Percentiles rank a stretch among this genome's conserved stretches.
Evolutionary conservation across 1,140 invertebrate species (phyloP).

Genomic region (Meteorus sp.): DNA sequence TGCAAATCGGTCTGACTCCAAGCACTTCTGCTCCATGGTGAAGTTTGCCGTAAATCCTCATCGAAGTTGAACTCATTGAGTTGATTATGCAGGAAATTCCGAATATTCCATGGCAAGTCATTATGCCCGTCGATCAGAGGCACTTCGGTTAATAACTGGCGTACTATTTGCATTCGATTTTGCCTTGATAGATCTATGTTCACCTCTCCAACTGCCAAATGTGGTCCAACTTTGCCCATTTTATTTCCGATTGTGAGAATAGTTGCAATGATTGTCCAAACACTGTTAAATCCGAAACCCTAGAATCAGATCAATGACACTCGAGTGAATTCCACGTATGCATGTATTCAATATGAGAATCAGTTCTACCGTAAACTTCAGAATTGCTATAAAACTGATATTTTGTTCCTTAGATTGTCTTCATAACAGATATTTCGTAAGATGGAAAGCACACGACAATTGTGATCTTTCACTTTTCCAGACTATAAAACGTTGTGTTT

Average conservation of each 20-base stretch:
- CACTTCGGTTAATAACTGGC: conserved; percentile 61
- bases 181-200: conserved; percentile 39
- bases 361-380: neutral
- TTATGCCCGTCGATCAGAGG: conserved; percentile 74
- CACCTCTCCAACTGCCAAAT: conserved; percentile 45
- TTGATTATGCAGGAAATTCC: conserved; percentile 77
- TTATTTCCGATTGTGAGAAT: conserved; percentile 44
- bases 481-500: too few species aligned
- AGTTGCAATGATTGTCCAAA: conserved; percentile 42
- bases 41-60: conserved; percentile 67
- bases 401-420: too few species aligned
- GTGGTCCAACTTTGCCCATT: conserved; percentile 45
- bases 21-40: conserved; percentile 75
- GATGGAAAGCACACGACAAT: too few species aligned
- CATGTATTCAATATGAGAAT: too few species aligned
- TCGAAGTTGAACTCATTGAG: conserved; percentile 74
- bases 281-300: conserved; percentile 41
- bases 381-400: neutral
- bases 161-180: conserved; percentile 59
- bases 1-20: conserved; percentile 80
- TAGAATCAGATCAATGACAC: conserved; percentile 27
- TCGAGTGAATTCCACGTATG: too few species aligned
- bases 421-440: too few species aligned
- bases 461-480: too few species aligned
- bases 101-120: conserved; percentile 82